A percentile compares a stretch with the other conserved stretches of the same genome.
Conservation (phyloP, 2,113 vertebrate genomes). For the Pseudopipra pipra region DNA sequence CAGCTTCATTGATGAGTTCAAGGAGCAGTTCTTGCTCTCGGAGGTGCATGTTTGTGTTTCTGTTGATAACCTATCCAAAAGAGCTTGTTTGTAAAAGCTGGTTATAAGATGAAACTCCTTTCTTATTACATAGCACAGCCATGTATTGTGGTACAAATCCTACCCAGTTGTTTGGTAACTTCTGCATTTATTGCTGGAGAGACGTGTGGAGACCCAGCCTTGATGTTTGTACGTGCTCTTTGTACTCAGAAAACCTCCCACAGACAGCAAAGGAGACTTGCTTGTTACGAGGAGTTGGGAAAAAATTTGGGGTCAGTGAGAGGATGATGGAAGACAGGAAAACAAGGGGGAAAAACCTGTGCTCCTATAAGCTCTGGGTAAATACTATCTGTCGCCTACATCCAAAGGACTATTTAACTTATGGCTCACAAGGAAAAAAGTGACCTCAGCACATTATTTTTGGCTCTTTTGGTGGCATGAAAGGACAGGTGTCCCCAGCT, state of each 20-base stretch:
- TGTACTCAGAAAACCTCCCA: background rate
- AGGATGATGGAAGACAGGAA: background rate
- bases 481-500: slow-evolving; percentile 25
- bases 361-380: background rate
- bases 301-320: background rate
- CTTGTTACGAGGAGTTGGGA: background rate
- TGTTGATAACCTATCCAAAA: background rate
- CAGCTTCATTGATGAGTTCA: background rate
- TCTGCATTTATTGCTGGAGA: background rate
- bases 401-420: background rate
- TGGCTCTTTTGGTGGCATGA: slow-evolving; percentile 6
- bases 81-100: background rate
- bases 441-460: slow-evolving; percentile 10
- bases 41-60: background rate
- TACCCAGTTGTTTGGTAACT: background rate
- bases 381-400: background rate
- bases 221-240: background rate
- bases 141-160: background rate
- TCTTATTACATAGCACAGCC: background rate
- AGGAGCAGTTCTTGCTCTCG: background rate
- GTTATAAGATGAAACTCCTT: background rate
- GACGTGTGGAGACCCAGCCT: background rate
- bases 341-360: background rate
- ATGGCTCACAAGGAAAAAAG: background rate
- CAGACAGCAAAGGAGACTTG: background rate